Evolutionary conservation across 1,140 invertebrate genomes (phyloP).

Genomic region (Drosophila pectinifera): DNA sequence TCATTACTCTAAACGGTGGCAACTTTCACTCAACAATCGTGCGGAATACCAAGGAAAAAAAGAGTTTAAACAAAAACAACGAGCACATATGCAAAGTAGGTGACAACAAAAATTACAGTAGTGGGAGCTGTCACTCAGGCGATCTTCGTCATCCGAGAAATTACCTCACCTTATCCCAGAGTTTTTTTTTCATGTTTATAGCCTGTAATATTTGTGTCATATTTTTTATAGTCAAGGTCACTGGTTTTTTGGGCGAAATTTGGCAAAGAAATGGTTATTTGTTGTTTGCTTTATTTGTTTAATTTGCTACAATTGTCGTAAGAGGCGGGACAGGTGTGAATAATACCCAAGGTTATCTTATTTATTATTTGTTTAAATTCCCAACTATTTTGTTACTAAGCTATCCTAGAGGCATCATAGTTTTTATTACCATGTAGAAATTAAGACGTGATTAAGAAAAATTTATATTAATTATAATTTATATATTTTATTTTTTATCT

Average conservation of each 20-base stretch:
- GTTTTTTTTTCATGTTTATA: conserved; percentile 18
- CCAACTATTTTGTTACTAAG: too few species aligned
- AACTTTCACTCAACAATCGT: conserved; percentile 78
- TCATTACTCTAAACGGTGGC: conserved; percentile 65
- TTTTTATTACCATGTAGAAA: too few species aligned
- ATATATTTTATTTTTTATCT: too few species aligned
- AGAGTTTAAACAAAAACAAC: conserved; percentile 31
- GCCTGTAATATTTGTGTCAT: conserved; percentile 67
- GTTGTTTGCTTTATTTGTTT: not conserved
- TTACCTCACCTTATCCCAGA: conserved; percentile 54
- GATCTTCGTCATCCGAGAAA: conserved; percentile 73
- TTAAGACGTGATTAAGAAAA: too few species aligned
- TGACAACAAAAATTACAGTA: conserved; percentile 23
- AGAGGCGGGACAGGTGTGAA: not conserved
- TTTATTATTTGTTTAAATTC: too few species aligned
- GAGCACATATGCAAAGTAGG: conserved; percentile 49
- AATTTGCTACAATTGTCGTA: not conserved
- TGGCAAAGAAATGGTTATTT: not conserved
- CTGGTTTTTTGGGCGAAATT: conserved; percentile 10
- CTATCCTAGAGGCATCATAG: too few species aligned
- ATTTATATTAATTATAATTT: too few species aligned
- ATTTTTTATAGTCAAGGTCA: conserved; percentile 67
- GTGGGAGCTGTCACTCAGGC: conserved; percentile 40
- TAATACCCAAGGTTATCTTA: not conserved
- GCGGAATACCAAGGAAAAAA: conserved; percentile 74